Percentiles rank a stretch among this genome's conserved stretches.
phyloP scores from a whole-genome alignment of 1,140 invertebrate genomes.

The Dinoponera quadriceps region DNA sequence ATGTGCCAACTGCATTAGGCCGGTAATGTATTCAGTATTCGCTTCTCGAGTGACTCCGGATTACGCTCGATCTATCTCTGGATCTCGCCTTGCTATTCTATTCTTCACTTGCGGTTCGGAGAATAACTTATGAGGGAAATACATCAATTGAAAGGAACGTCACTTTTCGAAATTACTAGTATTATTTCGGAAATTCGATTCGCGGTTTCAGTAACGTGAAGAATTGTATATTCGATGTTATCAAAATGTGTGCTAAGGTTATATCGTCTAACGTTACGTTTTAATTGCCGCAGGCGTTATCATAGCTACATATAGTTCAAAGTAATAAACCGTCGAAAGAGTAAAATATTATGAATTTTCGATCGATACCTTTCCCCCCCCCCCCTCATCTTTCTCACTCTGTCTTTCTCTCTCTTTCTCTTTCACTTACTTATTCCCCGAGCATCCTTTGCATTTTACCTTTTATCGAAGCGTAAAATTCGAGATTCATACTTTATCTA shows the following conservation, averaged over 20 bases:
- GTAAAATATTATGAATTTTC: constrained; percentile 3
- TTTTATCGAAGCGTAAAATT: neutral
- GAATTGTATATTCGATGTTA: neutral
- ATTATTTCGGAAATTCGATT: neutral
- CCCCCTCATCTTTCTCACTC: too few species aligned
- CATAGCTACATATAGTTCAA: neutral
- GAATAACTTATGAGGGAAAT: neutral
- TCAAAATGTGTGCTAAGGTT: neutral
- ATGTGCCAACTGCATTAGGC: constrained; percentile 72
- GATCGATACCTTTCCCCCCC: constrained; percentile 4
- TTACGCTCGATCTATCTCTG: constrained; percentile 55
- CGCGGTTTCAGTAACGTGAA: neutral
- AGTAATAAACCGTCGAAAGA: constrained; percentile 4
- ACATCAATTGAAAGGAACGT: constrained; percentile 1
- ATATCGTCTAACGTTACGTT: neutral
- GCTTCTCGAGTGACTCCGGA: constrained; percentile 45
- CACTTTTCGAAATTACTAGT: neutral
- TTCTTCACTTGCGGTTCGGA: neutral
- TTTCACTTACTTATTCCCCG: too few species aligned
- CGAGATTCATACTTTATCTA: neutral
- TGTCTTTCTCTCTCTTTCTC: too few species aligned
- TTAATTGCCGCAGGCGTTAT: constrained; percentile 43
- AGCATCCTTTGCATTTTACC: neutral
- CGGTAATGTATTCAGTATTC: constrained; percentile 74
- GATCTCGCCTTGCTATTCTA: constrained; percentile 33